phyloP scores from a whole-genome alignment of 2,797 vertebrate species.

The Pitangus sulphuratus region DNA sequence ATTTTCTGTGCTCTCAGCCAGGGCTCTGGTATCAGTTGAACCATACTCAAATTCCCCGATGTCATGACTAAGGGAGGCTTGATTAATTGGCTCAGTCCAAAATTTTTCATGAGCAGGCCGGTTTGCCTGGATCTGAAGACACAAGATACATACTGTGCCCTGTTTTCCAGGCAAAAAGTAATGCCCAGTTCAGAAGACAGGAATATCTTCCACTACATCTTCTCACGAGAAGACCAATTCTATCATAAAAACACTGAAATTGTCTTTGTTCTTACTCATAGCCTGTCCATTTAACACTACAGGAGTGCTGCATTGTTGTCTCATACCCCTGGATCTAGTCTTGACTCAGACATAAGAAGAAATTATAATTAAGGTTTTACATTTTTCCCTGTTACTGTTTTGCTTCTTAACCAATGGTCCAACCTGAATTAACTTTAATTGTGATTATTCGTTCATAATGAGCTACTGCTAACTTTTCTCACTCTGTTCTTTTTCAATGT shows the following conservation, averaged over 20 bases:
- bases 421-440: background rate
- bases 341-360: background rate
- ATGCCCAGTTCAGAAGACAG: background rate
- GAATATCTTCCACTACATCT: background rate
- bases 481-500: background rate
- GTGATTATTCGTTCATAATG: background rate
- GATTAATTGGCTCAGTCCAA: background rate
- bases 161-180: background rate
- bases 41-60: background rate
- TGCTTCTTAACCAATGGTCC: background rate
- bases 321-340: background rate
- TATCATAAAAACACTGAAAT: background rate
- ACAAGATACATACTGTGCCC: background rate
- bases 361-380: background rate
- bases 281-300: background rate
- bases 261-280: background rate
- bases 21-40: slow-evolving; percentile 6
- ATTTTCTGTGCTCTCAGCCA: background rate
- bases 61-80: background rate
- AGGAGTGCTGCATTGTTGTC: background rate
- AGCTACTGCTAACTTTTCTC: background rate
- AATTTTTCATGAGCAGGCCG: background rate
- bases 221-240: background rate
- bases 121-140: background rate
- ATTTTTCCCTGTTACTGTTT: background rate